A percentile compares a stretch with the other conserved stretches of the same genome.
Evolutionary conservation across 2,797 vertebrate species (phyloP).

Genomic region (Botia almorhae): DNA sequence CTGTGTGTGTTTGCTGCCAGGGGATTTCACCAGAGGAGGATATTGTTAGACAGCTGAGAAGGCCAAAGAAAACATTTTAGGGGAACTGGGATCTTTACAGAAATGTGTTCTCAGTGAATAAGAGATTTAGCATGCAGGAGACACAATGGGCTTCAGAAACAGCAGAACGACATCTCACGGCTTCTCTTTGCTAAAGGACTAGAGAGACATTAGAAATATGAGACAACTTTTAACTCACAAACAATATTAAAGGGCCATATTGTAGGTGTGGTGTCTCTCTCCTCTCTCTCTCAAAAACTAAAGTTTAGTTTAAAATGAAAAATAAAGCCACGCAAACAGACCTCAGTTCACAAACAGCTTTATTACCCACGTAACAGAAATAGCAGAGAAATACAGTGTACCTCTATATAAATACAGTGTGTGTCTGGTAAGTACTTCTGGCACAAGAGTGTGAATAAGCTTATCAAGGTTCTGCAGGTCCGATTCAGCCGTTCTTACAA

Average conservation of each 20-base stretch:
- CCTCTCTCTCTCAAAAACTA: too few species aligned
- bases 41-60: slow-evolving; percentile 3
- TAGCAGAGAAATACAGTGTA: slow-evolving; percentile 33
- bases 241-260: background rate
- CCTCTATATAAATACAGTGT: slow-evolving; percentile 63
- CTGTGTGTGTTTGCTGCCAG: slow-evolving; percentile 3
- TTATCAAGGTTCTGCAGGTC: slow-evolving; percentile 74
- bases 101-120: background rate
- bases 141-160: background rate
- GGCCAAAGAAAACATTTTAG: background rate
- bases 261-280: too few species aligned
- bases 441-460: slow-evolving; percentile 55
- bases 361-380: slow-evolving; percentile 49
- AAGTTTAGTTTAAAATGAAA: background rate
- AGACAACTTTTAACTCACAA: background rate
- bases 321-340: background rate
- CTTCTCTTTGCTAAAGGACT: background rate
- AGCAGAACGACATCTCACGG: background rate
- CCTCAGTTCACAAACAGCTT: slow-evolving; percentile 31
- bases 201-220: background rate
- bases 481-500: slow-evolving; percentile 58
- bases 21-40: slow-evolving; percentile 27
- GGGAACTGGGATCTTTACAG: background rate
- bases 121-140: slow-evolving; percentile 8
- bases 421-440: slow-evolving; percentile 41